A percentile compares a stretch with the other conserved stretches of the same genome.
Conservation (phyloP, 2,797 vertebrate genomes). For the Apogon talboti region DNA sequence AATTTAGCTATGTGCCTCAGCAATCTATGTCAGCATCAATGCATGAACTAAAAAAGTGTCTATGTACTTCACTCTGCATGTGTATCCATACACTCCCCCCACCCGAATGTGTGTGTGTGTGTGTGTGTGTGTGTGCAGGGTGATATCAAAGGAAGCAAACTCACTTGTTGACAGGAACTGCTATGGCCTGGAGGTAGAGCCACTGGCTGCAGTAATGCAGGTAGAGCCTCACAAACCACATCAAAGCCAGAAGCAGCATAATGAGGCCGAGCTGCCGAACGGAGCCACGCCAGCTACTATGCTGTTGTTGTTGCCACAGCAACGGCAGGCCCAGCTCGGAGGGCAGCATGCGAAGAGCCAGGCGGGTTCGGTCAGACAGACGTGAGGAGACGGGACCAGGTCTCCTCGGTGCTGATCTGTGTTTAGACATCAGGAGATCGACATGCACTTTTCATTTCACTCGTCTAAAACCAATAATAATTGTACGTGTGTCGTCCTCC, state of each 20-base stretch:
- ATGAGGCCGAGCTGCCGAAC: constrained; percentile 85
- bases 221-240: constrained; percentile 94
- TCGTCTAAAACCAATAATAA: too few relatives aligned
- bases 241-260: constrained; percentile 83
- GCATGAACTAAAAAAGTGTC: constrained; percentile 20
- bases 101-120: neutral
- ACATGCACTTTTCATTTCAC: too few relatives aligned
- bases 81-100: constrained; percentile 28
- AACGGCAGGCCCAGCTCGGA: constrained; percentile 84
- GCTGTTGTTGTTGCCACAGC: constrained; percentile 69
- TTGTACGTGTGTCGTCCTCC: too few relatives aligned
- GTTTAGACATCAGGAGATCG: constrained; percentile 19
- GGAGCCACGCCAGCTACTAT: constrained; percentile 65
- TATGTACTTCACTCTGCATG: constrained; percentile 21
- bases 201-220: constrained; percentile 96
- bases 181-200: constrained; percentile 90
- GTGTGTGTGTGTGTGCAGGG: constrained; percentile 23
- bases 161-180: constrained; percentile 94
- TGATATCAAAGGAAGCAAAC: constrained; percentile 85
- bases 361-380: constrained; percentile 69
- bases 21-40: constrained; percentile 49
- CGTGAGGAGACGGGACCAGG: constrained; percentile 20
- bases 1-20: constrained; percentile 15
- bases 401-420: constrained; percentile 50
- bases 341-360: constrained; percentile 78